A percentile compares a stretch with the other conserved stretches of the same genome.
These are phyloP conservation scores for Lordiphosa fenestrarum DNA, from an alignment of 2,888 invertebrate genomes.

Conservation along the genomic window DNA sequence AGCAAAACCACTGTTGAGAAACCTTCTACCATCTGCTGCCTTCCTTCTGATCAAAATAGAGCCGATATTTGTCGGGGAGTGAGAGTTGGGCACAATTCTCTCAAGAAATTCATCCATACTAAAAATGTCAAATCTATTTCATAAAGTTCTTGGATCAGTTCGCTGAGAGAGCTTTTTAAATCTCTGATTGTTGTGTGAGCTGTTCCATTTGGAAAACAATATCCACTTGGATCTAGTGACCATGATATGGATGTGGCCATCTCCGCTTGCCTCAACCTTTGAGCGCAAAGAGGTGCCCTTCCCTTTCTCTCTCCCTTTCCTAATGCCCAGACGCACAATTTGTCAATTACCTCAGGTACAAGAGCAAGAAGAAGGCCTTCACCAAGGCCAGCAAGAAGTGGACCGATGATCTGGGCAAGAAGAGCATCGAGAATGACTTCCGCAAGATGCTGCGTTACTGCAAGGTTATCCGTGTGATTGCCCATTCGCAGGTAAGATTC, in stretches of 20 bases:
- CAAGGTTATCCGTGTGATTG: slow-evolving; percentile 96
- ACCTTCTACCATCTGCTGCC: slow-evolving; percentile 79
- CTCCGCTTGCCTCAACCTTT: slow-evolving; percentile 84
- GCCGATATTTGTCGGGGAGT: slow-evolving; percentile 3
- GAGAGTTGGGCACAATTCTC: background rate
- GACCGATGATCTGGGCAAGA: slow-evolving; percentile 97
- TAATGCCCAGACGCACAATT: slow-evolving; percentile 41
- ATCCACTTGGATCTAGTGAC: slow-evolving; percentile 61
- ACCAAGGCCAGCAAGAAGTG: slow-evolving; percentile 99
- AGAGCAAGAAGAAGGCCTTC: slow-evolving; percentile 99
- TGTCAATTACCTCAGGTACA: slow-evolving; percentile 87
- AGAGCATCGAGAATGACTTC: slow-evolving; percentile 97
- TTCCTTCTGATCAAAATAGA: slow-evolving; percentile 78
- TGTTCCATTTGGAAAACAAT: slow-evolving; percentile 23
- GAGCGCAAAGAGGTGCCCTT: slow-evolving; percentile 84
- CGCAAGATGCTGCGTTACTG: slow-evolving; percentile 99
- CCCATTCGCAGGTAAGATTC: slow-evolving; percentile 94
- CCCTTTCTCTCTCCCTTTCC: slow-evolving; percentile 80
- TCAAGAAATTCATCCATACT: slow-evolving; percentile 31
- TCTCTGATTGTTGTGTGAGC: slow-evolving; percentile 79
- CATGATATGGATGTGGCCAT: slow-evolving; percentile 80
- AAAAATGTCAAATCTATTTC: slow-evolving; percentile 41
- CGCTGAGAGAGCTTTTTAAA: slow-evolving; percentile 84
- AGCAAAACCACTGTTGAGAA: slow-evolving; percentile 62
- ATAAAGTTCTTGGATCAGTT: slow-evolving; percentile 85